Evolutionary conservation across 2,888 invertebrate species (phyloP).

Genomic region (Xestia rhomboidea): DNA sequence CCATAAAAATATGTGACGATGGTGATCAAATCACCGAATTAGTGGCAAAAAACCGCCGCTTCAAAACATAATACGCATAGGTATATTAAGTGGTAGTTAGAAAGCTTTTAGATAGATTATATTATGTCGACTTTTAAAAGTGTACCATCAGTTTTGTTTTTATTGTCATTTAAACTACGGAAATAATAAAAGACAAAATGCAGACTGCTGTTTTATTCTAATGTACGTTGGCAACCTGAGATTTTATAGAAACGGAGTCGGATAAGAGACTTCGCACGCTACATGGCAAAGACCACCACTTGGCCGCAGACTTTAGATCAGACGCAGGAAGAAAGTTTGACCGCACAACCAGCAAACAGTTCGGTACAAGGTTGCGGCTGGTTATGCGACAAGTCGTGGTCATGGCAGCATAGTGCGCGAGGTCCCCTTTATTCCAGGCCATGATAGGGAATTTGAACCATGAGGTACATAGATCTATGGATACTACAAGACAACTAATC

Average conservation of each 20-base stretch:
- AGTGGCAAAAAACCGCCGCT: neutral
- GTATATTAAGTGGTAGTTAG: neutral
- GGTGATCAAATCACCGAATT: neutral
- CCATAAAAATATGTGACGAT: neutral
- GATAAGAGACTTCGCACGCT: too few species aligned
- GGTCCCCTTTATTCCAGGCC: neutral
- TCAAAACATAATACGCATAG: neutral
- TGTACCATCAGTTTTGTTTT: neutral
- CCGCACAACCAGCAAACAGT: neutral
- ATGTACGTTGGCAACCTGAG: neutral
- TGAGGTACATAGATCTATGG: neutral
- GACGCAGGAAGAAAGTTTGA: neutral
- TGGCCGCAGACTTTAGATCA: neutral
- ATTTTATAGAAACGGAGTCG: too few species aligned
- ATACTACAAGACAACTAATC: neutral
- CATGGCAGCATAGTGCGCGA: neutral
- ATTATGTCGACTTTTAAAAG: neutral
- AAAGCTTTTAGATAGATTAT: slow-evolving; percentile 16
- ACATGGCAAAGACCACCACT: too few species aligned
- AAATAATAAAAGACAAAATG: slow-evolving; percentile 28
- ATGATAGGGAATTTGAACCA: neutral
- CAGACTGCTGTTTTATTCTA: slow-evolving; percentile 23
- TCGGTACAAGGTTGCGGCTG: too few species aligned
- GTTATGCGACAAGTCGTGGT: neutral
- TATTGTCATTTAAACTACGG: slow-evolving; percentile 4